These are phyloP conservation scores for Araneus ventricosus DNA, from an alignment of 1,140 invertebrate species.

Conservation along the genomic window DNA sequence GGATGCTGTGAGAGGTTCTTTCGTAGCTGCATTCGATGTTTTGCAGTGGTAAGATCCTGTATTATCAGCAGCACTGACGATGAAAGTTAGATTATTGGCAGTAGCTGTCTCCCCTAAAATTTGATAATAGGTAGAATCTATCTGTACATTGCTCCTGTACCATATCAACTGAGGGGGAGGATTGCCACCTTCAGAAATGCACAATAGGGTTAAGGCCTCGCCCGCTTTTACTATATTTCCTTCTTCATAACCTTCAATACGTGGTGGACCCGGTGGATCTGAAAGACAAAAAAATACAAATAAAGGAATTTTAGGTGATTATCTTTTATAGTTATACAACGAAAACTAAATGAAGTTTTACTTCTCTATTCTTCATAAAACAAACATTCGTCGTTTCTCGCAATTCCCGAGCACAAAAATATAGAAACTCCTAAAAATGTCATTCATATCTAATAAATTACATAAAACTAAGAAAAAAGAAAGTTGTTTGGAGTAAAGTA, in stretches of 20 bases:
- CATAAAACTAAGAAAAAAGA: too few relatives aligned
- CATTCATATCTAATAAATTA: too few relatives aligned
- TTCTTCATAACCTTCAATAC: constrained; percentile 92
- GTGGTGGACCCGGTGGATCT: constrained; percentile 96
- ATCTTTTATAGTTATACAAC: too few relatives aligned
- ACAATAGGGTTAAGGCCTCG: constrained; percentile 91
- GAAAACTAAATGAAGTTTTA: too few relatives aligned
- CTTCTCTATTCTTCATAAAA: too few relatives aligned
- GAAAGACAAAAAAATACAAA: constrained; percentile 76
- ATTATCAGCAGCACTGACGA: constrained; percentile 93
- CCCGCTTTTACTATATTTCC: constrained; percentile 90
- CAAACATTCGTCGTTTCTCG: too few relatives aligned
- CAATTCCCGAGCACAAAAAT: too few relatives aligned
- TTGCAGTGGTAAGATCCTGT: constrained; percentile 94
- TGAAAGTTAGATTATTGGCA: constrained; percentile 91
- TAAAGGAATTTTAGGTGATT: too few relatives aligned
- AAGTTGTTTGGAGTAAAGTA: too few relatives aligned
- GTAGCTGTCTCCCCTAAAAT: constrained; percentile 79
- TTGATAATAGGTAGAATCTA: constrained; percentile 84
- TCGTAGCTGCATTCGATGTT: constrained; percentile 93
- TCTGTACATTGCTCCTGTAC: constrained; percentile 78
- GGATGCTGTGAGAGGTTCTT: constrained; percentile 88
- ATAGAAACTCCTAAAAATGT: too few relatives aligned
- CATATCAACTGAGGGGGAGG: constrained; percentile 82
- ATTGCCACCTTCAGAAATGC: constrained; percentile 95